Conservation (phyloP, 2,888 invertebrate species). For the Lithophane ornitopus region DNA sequence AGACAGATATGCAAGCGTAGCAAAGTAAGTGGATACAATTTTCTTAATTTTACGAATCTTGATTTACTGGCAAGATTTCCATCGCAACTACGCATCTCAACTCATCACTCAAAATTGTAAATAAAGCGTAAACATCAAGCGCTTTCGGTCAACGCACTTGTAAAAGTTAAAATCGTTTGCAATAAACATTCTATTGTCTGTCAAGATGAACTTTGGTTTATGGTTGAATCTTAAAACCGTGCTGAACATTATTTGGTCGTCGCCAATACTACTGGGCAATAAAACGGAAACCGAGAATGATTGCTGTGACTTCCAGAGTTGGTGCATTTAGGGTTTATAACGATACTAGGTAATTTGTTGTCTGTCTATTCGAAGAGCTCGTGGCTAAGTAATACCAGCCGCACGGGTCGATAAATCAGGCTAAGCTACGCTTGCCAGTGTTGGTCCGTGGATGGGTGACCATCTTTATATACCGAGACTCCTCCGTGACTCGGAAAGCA, state of each 20-base stretch:
- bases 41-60: conserved; percentile 27
- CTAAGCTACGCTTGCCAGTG: no score
- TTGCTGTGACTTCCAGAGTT: conserved; percentile 20
- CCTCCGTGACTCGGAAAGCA: no score
- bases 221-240: conserved; percentile 64
- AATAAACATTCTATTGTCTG: conserved; percentile 76
- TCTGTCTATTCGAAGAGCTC: neutral
- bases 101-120: conserved; percentile 40
- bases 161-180: conserved; percentile 74
- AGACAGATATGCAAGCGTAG: neutral
- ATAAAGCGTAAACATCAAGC: conserved; percentile 32
- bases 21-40: conserved; percentile 12
- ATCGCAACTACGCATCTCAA: conserved; percentile 21
- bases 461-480: no score
- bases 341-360: neutral
- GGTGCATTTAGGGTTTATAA: conserved; percentile 30
- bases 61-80: conserved; percentile 42
- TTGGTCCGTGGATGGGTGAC: no score
- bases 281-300: conserved; percentile 51
- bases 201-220: conserved; percentile 77
- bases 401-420: no score
- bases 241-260: conserved; percentile 62
- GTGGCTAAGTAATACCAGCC: no score
- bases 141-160: conserved; percentile 71
- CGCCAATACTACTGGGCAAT: conserved; percentile 54